Evolutionary conservation across 2,113 vertebrate genomes (phyloP).

Genomic region (Ceuthmochares aereus): DNA sequence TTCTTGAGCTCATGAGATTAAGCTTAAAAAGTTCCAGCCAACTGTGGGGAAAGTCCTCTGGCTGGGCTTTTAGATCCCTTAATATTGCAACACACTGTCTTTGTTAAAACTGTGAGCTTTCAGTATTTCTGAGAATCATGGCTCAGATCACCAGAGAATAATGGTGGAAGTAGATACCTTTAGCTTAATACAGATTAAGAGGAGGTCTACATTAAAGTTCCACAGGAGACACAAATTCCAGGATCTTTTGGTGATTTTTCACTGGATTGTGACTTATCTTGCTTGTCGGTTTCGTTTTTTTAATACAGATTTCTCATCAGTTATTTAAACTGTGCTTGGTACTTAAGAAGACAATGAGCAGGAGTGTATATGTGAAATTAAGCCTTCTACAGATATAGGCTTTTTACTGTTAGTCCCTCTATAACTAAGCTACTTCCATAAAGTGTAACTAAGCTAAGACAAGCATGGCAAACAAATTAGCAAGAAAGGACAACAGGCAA

Average conservation of each 20-base stretch:
- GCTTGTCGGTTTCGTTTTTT: background rate
- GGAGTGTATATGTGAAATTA: background rate
- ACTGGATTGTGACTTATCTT: background rate
- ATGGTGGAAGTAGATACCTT: background rate
- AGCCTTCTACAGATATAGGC: background rate
- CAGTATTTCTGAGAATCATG: background rate
- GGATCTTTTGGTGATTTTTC: background rate
- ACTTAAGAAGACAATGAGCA: background rate
- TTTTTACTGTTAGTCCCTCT: background rate
- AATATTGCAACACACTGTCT: background rate
- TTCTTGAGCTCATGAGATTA: background rate
- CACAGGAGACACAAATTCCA: background rate
- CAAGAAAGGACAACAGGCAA: background rate
- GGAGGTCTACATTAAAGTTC: background rate
- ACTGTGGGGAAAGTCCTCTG: background rate
- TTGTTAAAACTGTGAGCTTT: background rate
- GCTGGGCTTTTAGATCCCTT: background rate
- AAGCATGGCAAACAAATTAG: background rate
- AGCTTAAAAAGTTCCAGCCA: background rate
- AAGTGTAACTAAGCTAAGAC: background rate
- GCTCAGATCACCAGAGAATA: background rate
- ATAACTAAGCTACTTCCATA: background rate
- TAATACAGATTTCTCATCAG: accelerated
- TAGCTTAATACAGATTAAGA: background rate
- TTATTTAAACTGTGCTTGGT: background rate